A percentile compares a stretch with the other conserved stretches of the same genome.
Conservation (phyloP, 2,888 invertebrate species). For the Polymixis flavicincta region DNA sequence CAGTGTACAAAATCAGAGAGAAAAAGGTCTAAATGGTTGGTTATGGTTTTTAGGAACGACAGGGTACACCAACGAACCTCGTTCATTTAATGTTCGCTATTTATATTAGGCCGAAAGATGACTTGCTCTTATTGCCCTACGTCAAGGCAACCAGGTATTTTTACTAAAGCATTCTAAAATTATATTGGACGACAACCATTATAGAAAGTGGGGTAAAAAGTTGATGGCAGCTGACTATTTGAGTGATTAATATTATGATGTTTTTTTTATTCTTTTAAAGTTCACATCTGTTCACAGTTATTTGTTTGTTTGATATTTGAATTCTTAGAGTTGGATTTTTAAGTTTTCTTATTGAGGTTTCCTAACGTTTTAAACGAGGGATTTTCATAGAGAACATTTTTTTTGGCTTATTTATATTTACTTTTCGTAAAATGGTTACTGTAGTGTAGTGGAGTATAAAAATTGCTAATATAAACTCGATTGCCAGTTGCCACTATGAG, state of each 20-base stretch:
- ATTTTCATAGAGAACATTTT: no score
- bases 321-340: not conserved
- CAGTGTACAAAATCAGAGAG: not conserved
- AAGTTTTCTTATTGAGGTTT: no score
- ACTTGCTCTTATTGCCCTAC: conserved; percentile 79
- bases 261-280: conserved; percentile 19
- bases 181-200: conserved; percentile 81
- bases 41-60: not conserved
- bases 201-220: conserved; percentile 69
- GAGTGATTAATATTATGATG: conserved; percentile 62
- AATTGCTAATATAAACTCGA: no score
- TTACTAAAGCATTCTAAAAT: conserved; percentile 77
- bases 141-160: conserved; percentile 69
- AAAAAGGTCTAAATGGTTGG: not conserved
- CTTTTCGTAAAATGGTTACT: no score
- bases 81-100: conserved; percentile 70
- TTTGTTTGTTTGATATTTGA: not conserved
- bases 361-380: no score
- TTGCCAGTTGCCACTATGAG: no score
- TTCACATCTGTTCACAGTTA: not conserved
- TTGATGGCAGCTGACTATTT: conserved; percentile 57
- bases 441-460: no score
- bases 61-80: conserved; percentile 60
- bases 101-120: conserved; percentile 82
- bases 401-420: no score